phyloP scores from a whole-genome alignment of 2,797 vertebrate genomes.

The Danio kyathit region DNA sequence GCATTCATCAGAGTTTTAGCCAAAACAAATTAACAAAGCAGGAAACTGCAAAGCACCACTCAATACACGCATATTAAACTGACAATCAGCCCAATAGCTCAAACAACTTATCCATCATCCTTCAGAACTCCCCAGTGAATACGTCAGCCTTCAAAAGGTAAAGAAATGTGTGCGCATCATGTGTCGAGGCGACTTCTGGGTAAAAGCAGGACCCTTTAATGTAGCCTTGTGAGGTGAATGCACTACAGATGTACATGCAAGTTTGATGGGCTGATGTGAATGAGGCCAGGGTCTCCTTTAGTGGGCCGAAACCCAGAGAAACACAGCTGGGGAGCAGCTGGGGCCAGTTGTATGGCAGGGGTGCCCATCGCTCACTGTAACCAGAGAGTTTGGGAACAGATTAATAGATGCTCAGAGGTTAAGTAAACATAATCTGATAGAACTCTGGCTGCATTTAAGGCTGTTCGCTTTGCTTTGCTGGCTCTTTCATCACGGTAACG shows the following conservation, averaged over 20 bases:
- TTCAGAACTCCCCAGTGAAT: slow-evolving; percentile 22
- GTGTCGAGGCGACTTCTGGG: slow-evolving; percentile 23
- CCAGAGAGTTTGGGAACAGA: slow-evolving; percentile 60
- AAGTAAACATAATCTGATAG: slow-evolving; percentile 62
- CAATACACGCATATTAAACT: slow-evolving; percentile 28
- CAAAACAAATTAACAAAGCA: slow-evolving; percentile 40
- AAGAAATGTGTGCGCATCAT: slow-evolving; percentile 40
- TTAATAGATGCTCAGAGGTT: slow-evolving; percentile 62
- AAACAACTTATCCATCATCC: slow-evolving; percentile 30
- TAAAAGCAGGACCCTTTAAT: slow-evolving; percentile 9
- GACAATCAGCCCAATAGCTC: slow-evolving; percentile 25
- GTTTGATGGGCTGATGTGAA: slow-evolving; percentile 41
- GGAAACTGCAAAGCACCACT: background rate
- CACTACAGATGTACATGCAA: slow-evolving; percentile 40
- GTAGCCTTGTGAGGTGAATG: slow-evolving; percentile 44
- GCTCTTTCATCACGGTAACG: slow-evolving; percentile 51
- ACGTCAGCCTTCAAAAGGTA: slow-evolving; percentile 34
- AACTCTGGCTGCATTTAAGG: slow-evolving; percentile 55
- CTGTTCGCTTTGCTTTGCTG: slow-evolving; percentile 45
- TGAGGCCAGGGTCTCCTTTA: slow-evolving; percentile 28
- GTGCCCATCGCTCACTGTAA: slow-evolving; percentile 48
- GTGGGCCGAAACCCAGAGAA: slow-evolving; percentile 24
- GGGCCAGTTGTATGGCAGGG: slow-evolving; percentile 50
- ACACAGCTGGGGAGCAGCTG: slow-evolving; percentile 63
- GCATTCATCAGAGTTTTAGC: slow-evolving; percentile 28